Evolutionary conservation across 2,113 vertebrate genomes (phyloP).

Genomic region (Calypte anna): DNA sequence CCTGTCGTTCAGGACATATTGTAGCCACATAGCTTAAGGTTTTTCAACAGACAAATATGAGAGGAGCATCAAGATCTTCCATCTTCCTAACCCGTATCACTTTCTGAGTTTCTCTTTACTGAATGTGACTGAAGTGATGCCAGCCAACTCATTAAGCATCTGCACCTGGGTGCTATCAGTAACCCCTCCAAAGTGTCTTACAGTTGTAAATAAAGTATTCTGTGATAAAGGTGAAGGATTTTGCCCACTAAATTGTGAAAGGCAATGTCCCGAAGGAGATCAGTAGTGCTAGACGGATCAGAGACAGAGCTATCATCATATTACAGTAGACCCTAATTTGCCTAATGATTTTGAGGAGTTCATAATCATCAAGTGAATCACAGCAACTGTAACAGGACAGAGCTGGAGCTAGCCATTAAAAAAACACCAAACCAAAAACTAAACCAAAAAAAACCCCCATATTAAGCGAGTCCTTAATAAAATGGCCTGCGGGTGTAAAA

Average conservation of each 20-base stretch:
- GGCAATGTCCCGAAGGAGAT: not conserved
- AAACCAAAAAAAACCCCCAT: no score
- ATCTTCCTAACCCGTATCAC: not conserved
- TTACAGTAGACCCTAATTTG: not conserved
- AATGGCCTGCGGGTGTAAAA: not conserved
- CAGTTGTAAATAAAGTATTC: not conserved
- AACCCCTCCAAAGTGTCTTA: not conserved
- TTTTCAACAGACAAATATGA: not conserved
- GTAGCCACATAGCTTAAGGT: not conserved
- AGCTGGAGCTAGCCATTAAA: not conserved
- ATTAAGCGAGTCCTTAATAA: not conserved
- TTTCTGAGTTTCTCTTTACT: not conserved
- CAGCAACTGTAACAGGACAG: not conserved
- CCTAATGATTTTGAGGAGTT: not conserved
- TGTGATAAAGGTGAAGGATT: not conserved
- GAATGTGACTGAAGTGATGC: not conserved
- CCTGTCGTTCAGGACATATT: rapidly evolving
- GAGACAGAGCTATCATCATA: not conserved
- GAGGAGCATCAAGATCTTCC: not conserved
- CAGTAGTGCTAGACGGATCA: not conserved
- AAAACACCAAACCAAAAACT: no score
- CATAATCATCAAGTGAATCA: not conserved
- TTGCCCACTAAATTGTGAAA: not conserved
- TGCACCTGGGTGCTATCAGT: not conserved
- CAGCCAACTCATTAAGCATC: not conserved